Conservation (phyloP, 2,797 vertebrate species). For the Myiothlypis coronata region DNA sequence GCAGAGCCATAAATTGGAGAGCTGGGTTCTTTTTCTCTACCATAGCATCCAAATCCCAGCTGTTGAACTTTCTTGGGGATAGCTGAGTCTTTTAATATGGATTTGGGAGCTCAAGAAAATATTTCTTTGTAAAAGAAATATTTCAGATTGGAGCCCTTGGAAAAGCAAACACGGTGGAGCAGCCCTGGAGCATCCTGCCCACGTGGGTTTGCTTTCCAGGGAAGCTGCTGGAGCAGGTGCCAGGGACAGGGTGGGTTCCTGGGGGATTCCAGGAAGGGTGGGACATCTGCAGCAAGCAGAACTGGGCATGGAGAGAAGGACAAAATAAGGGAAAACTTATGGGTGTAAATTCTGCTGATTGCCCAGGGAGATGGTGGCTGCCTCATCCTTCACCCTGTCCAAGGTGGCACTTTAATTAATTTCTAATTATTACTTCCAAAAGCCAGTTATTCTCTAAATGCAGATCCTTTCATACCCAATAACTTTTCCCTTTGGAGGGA, state of each 20-base stretch:
- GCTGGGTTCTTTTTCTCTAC: background rate
- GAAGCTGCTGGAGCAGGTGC: background rate
- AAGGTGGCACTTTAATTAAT: background rate
- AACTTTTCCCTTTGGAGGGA: background rate
- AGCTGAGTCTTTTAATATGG: background rate
- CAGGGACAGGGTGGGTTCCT: background rate
- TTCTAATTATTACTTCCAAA: background rate
- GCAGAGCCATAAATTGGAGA: background rate
- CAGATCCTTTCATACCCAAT: background rate
- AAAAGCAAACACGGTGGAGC: background rate
- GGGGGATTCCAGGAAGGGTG: background rate
- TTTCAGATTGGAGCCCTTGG: background rate
- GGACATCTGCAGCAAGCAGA: background rate
- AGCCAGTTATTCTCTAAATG: background rate
- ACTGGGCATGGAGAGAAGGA: background rate
- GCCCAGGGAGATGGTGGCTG: background rate
- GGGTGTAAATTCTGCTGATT: background rate
- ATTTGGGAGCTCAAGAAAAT: background rate
- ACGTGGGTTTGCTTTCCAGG: background rate
- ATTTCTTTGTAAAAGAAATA: background rate
- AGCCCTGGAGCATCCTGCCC: background rate
- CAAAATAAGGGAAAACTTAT: too few relatives aligned
- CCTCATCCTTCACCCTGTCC: background rate
- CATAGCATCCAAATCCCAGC: background rate
- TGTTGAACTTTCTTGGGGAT: background rate